Conservation (phyloP, 2,888 invertebrate species). For the Gerosis bhagava region DNA sequence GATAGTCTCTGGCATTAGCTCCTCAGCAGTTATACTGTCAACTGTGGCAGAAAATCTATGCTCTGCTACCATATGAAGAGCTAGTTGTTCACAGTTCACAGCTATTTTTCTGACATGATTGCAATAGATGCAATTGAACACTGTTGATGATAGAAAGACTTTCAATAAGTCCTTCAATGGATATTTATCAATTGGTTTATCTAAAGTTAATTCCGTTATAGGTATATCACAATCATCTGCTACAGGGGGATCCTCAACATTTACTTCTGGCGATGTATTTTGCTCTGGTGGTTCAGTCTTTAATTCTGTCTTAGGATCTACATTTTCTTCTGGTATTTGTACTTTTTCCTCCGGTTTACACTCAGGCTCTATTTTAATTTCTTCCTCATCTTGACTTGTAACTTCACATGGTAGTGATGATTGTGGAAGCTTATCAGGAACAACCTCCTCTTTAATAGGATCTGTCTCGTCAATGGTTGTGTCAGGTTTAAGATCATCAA, state of each 20-base stretch:
- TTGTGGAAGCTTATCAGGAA: constrained; percentile 29
- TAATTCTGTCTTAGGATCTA: constrained; percentile 51
- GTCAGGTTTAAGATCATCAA: constrained; percentile 73
- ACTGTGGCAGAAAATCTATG: constrained; percentile 92
- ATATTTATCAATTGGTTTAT: constrained; percentile 89
- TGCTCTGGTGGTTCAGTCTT: constrained; percentile 55
- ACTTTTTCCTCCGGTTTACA: constrained; percentile 39
- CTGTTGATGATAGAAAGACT: constrained; percentile 87
- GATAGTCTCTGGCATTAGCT: constrained; percentile 88
- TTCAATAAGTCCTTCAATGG: constrained; percentile 87
- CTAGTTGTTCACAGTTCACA: constrained; percentile 91
- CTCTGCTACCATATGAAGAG: constrained; percentile 89
- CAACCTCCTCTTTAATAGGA: constrained; percentile 36
- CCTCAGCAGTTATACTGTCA: constrained; percentile 89
- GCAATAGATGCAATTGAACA: constrained; percentile 90
- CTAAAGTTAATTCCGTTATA: constrained; percentile 87
- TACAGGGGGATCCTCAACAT: constrained; percentile 54
- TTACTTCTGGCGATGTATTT: constrained; percentile 50
- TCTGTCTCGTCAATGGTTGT: constrained; percentile 40
- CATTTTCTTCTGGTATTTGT: constrained; percentile 45
- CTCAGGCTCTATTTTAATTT: constrained; percentile 35
- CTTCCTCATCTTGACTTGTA: constrained; percentile 28
- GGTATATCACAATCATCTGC: constrained; percentile 79
- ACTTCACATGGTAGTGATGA: constrained; percentile 26
- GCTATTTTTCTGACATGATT: constrained; percentile 93